Conservation (phyloP, 53 echinoderm and acorn worm genomes). For the Glandiceps talaboti region DNA sequence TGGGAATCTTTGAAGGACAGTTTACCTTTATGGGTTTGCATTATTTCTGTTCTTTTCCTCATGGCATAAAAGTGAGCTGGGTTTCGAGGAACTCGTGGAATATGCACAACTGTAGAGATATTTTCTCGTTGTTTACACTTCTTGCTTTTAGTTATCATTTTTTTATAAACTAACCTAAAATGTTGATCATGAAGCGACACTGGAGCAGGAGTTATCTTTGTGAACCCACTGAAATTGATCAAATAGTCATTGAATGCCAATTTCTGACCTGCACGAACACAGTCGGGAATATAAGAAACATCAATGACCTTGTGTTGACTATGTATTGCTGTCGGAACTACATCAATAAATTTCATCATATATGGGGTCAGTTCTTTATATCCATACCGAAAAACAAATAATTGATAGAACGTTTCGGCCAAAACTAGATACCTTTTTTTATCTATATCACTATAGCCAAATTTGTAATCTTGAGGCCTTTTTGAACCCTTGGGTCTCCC, state of each 20-base stretch:
- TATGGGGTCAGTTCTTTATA: slow-evolving; percentile 22
- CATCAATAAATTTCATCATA: slow-evolving; percentile 45
- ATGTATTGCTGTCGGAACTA: slow-evolving; percentile 6
- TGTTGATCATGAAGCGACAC: not conserved
- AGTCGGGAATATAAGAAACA: not conserved
- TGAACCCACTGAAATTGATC: not conserved
- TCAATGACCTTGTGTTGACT: not conserved
- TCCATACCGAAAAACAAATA: slow-evolving; percentile 22
- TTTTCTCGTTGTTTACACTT: not conserved
- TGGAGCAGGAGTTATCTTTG: not conserved
- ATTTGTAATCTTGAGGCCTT: slow-evolving; percentile 8
- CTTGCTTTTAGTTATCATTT: not conserved
- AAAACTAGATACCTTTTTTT: not conserved
- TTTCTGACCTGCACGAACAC: not conserved
- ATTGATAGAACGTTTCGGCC: slow-evolving; percentile 34
- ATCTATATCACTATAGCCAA: slow-evolving; percentile 9
- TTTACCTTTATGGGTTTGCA: not conserved
- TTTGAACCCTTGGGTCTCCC: not conserved
- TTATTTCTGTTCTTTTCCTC: not conserved
- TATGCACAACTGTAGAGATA: not conserved
- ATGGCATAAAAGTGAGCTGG: not conserved
- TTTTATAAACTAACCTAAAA: not conserved
- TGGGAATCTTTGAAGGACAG: not conserved
- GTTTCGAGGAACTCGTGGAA: not conserved
- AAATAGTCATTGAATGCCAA: not conserved